These are phyloP conservation scores for Podarcis raffonei DNA, from an alignment of 2,113 vertebrate genomes.

Conservation along the genomic window DNA sequence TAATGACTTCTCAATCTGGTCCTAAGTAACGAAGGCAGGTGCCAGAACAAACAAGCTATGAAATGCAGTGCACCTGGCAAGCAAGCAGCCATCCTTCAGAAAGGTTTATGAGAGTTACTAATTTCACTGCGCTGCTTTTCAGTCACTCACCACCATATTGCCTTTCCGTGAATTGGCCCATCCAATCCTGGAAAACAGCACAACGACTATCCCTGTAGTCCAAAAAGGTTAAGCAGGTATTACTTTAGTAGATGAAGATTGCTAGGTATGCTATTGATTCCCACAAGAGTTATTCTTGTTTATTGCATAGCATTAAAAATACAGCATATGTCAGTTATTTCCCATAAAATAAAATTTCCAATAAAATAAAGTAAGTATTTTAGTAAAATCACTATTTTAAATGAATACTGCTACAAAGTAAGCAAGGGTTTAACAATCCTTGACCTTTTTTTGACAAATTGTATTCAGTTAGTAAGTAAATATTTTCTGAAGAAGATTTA, in stretches of 20 bases:
- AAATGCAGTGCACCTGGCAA: rapidly evolving
- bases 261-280: neutral
- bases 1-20: neutral
- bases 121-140: neutral
- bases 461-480: too few relatives aligned
- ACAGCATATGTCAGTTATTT: neutral
- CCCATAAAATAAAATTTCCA: neutral
- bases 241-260: neutral
- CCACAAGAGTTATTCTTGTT: neutral
- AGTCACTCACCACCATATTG: rapidly evolving
- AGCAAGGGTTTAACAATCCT: neutral
- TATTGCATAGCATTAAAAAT: neutral
- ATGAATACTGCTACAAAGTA: neutral
- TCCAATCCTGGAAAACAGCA: neutral
- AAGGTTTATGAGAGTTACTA: rapidly evolving
- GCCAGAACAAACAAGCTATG: slow-evolving; percentile 8
- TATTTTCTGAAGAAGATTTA: too few relatives aligned
- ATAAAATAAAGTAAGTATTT: neutral
- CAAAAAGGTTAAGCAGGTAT: neutral
- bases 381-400: too few relatives aligned
- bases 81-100: rapidly evolving
- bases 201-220: neutral
- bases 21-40: neutral
- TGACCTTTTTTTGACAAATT: too few relatives aligned
- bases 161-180: neutral